These are phyloP conservation scores for Nothoprocta perdicaria DNA, from an alignment of 2,113 vertebrate genomes.

Conservation along the genomic window DNA sequence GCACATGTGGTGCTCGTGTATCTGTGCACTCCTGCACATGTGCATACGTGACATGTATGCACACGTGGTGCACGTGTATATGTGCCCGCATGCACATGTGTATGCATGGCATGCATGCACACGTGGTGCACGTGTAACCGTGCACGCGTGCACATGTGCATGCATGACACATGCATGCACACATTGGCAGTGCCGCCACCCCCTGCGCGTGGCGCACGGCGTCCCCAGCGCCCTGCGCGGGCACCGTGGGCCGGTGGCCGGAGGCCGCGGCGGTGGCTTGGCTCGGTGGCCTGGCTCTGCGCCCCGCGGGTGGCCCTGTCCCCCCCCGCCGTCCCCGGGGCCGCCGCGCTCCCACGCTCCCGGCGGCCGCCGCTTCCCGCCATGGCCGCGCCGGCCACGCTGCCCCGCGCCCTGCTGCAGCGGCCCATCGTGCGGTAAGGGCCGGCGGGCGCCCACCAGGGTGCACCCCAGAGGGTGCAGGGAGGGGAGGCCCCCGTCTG, in stretches of 20 bases:
- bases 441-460: not conserved
- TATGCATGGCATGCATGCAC: not conserved
- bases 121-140: too few relatives aligned
- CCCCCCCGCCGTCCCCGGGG: not conserved
- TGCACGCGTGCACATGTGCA: not conserved
- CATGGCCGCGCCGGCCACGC: conserved; percentile 59
- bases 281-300: too few relatives aligned
- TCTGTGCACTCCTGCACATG: too few relatives aligned
- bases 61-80: too few relatives aligned
- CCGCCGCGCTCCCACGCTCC: not conserved
- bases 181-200: too few relatives aligned
- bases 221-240: not conserved
- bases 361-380: not conserved
- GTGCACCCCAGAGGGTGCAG: not conserved
- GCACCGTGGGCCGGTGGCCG: too few relatives aligned
- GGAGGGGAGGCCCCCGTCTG: not conserved
- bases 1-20: too few relatives aligned
- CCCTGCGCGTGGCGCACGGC: too few relatives aligned
- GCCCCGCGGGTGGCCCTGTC: too few relatives aligned
- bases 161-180: not conserved
- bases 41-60: too few relatives aligned
- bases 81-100: not conserved
- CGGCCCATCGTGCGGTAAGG: conserved; percentile 68
- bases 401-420: conserved; percentile 54
- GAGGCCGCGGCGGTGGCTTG: too few relatives aligned